Evolutionary conservation across 2,113 vertebrate genomes (phyloP).

Genomic region (Propithecus coquereli): DNA sequence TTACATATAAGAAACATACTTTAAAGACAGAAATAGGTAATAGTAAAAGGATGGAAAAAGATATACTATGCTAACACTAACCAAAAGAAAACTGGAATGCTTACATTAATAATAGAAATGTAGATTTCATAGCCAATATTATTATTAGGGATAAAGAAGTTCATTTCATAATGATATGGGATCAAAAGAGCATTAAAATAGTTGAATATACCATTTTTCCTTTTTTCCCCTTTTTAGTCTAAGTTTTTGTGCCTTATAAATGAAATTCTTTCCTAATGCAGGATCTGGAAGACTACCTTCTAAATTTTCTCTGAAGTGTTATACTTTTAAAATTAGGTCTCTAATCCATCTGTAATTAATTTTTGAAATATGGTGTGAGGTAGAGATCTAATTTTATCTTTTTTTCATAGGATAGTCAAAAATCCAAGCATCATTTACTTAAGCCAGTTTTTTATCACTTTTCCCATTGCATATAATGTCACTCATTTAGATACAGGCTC

Average conservation of each 20-base stretch:
- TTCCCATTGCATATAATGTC: background rate
- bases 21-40: no score
- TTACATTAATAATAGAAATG: no score
- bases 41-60: no score
- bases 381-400: background rate
- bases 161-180: no score
- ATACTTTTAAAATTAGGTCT: background rate
- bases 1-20: no score
- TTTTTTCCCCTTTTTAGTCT: background rate
- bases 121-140: no score
- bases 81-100: no score
- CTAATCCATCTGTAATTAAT: background rate
- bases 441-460: background rate
- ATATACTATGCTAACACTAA: no score
- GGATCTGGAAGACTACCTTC: background rate
- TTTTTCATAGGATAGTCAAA: background rate
- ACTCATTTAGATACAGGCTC: background rate
- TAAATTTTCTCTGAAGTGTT: background rate
- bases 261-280: background rate
- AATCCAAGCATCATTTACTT: background rate
- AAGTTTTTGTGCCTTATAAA: background rate
- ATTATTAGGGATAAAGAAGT: no score
- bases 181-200: background rate
- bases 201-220: background rate
- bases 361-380: background rate